Percentiles rank a stretch among this genome's conserved stretches.
phyloP scores from a whole-genome alignment of 2,888 invertebrate species.

The Stratiomys singularior region DNA sequence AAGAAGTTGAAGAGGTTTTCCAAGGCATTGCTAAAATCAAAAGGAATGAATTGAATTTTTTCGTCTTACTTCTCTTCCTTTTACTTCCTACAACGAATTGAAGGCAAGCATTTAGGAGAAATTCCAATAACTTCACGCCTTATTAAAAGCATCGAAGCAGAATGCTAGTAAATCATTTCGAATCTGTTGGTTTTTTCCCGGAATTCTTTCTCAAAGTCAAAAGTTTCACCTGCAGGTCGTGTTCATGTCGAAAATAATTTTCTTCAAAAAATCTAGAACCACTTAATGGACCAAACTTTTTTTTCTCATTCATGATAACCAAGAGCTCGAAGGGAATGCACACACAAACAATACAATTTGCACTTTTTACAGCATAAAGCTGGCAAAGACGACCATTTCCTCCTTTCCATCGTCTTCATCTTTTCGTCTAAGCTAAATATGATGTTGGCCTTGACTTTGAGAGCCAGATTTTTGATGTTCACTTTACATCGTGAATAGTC shows the following conservation, averaged over 20 bases:
- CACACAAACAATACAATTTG: background rate
- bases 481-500: background rate
- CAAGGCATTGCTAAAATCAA: too few species aligned
- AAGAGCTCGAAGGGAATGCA: background rate
- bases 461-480: slow-evolving; percentile 11
- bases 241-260: slow-evolving; percentile 8
- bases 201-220: slow-evolving; percentile 21
- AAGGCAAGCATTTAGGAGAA: too few species aligned
- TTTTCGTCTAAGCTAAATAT: background rate
- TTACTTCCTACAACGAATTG: too few species aligned
- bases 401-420: background rate
- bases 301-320: too few species aligned
- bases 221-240: slow-evolving; percentile 18
- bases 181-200: background rate
- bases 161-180: too few species aligned
- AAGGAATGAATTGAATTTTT: too few species aligned
- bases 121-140: too few species aligned
- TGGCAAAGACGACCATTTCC: slow-evolving; percentile 1
- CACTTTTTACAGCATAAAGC: background rate
- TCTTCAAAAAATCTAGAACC: background rate
- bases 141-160: background rate
- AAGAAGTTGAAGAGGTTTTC: too few species aligned
- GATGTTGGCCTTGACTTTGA: slow-evolving; percentile 31
- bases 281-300: background rate
- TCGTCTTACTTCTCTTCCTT: background rate